Percentiles rank a stretch among this genome's conserved stretches.
These are phyloP conservation scores for Hypomecis atomaria DNA, from an alignment of 2,888 invertebrate species.

Conservation along the genomic window DNA sequence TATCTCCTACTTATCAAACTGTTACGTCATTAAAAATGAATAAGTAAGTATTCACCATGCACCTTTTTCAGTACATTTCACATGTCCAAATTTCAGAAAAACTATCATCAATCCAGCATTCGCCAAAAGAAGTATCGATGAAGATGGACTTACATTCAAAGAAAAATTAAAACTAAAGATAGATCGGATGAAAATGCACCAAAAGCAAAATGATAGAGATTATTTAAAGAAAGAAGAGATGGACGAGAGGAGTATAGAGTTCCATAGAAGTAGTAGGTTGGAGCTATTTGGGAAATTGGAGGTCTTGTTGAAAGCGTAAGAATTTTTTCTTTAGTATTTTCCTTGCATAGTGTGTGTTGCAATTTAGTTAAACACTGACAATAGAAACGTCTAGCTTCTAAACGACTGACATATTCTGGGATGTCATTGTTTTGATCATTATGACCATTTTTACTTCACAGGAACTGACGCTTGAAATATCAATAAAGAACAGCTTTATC, in stretches of 20 bases:
- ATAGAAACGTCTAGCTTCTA: too few species aligned
- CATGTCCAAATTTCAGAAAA: slow-evolving; percentile 52
- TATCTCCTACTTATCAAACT: too few species aligned
- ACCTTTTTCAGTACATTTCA: too few species aligned
- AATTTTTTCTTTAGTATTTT: slow-evolving; percentile 38
- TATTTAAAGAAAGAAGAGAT: slow-evolving; percentile 62
- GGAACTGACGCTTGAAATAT: too few species aligned
- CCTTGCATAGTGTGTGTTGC: neutral
- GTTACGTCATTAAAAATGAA: too few species aligned
- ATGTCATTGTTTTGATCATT: too few species aligned
- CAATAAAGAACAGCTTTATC: too few species aligned
- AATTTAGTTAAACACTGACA: too few species aligned
- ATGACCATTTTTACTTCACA: too few species aligned
- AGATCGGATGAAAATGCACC: slow-evolving; percentile 69
- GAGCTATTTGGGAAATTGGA: slow-evolving; percentile 87
- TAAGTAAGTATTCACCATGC: too few species aligned
- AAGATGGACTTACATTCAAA: slow-evolving; percentile 57
- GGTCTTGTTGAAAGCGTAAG: slow-evolving; percentile 86
- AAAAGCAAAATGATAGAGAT: slow-evolving; percentile 56
- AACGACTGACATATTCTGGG: too few species aligned
- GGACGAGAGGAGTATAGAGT: slow-evolving; percentile 66
- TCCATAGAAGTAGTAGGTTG: slow-evolving; percentile 86
- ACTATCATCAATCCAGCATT: slow-evolving; percentile 69
- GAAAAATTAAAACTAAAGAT: slow-evolving; percentile 70
- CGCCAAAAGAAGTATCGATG: slow-evolving; percentile 67